Conservation (phyloP, 2,888 invertebrate species). For the Aleiodes alternator region DNA sequence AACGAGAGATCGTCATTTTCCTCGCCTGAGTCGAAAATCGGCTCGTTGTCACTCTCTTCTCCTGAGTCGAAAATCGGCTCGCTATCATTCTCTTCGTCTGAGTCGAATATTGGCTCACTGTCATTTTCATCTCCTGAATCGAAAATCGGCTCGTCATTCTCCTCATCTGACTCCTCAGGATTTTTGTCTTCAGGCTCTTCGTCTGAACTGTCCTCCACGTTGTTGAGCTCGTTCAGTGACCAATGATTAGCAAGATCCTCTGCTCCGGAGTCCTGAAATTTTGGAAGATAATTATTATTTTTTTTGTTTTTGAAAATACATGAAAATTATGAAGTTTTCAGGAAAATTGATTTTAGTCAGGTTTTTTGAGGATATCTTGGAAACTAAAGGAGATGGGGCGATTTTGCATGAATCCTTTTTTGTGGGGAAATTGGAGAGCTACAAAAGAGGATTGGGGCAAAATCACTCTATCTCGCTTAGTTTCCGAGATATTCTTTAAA, state of each 20-base stretch:
- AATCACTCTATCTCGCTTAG: background rate
- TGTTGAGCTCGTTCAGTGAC: conserved; percentile 62
- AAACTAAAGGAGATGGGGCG: too few species aligned
- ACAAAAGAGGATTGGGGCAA: too few species aligned
- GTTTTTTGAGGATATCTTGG: background rate
- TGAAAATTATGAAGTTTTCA: conserved; percentile 1
- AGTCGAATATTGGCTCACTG: conserved; percentile 55
- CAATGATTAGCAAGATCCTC: conserved; percentile 64
- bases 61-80: too few species aligned
- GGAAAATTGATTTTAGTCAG: conserved; percentile 27
- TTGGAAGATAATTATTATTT: too few species aligned
- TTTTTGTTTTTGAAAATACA: too few species aligned
- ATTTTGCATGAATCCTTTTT: too few species aligned
- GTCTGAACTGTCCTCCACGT: conserved; percentile 75
- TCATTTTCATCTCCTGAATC: conserved; percentile 78
- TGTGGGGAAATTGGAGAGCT: too few species aligned
- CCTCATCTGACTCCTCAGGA: conserved; percentile 76
- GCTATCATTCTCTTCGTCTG: conserved; percentile 44
- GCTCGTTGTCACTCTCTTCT: background rate
- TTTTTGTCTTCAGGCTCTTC: conserved; percentile 75
- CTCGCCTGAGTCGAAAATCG: conserved; percentile 77
- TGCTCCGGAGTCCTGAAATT: conserved; percentile 64
- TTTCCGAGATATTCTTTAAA: background rate
- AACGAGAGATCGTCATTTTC: conserved; percentile 72
- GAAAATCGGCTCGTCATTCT: conserved; percentile 73